Evolutionary conservation across 92 coral and sea anemone species (phyloP).

Genomic region (Palythoa heliodiscus): DNA sequence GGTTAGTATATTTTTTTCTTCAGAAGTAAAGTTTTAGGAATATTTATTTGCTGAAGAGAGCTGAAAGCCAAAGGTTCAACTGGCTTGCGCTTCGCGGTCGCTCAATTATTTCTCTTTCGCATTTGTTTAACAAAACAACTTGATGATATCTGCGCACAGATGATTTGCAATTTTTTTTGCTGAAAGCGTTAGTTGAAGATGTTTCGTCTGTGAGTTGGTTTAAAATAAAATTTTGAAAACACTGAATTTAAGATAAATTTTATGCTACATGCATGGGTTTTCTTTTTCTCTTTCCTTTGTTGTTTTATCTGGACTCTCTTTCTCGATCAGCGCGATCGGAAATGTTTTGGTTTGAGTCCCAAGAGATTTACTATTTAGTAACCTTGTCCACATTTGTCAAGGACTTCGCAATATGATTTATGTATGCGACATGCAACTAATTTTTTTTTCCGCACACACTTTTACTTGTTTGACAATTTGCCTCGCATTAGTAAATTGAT

Average conservation of each 20-base stretch:
- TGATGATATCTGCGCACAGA: slow-evolving; percentile 13
- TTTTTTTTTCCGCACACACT: background rate
- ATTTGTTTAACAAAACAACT: slow-evolving; percentile 16
- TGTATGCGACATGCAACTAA: background rate
- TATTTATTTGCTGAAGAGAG: slow-evolving; percentile 39
- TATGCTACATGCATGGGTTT: background rate
- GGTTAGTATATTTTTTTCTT: background rate
- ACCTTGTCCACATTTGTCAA: background rate
- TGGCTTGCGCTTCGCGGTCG: background rate
- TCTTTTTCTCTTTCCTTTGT: background rate
- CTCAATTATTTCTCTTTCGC: background rate
- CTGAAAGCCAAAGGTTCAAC: slow-evolving; percentile 5
- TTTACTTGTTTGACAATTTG: background rate
- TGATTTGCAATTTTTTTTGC: background rate
- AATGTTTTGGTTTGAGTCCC: slow-evolving; percentile 8
- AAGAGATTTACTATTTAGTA: background rate
- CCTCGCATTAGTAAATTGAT: background rate
- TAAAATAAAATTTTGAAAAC: slow-evolving; percentile 4
- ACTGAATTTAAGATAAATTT: slow-evolving; percentile 19
- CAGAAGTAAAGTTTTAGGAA: background rate
- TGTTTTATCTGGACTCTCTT: background rate
- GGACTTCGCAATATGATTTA: background rate
- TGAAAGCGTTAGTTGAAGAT: background rate
- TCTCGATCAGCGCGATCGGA: slow-evolving; percentile 12
- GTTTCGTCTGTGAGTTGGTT: background rate